phyloP scores from a whole-genome alignment of 2,888 invertebrate genomes.

The Cosmia trapezina region DNA sequence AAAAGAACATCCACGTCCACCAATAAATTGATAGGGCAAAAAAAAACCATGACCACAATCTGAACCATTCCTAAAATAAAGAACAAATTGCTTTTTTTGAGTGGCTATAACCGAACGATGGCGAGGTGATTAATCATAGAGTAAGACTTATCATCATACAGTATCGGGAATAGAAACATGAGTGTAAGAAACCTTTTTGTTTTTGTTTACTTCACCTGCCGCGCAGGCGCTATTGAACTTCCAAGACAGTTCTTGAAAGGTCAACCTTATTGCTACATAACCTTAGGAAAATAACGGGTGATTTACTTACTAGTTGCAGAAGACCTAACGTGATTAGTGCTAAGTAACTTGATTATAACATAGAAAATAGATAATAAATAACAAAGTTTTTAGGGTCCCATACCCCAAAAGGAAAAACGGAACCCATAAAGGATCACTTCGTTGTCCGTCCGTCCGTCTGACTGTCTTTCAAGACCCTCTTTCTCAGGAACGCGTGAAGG shows the following conservation, averaged over 20 bases:
- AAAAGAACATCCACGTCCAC: slow-evolving; percentile 55
- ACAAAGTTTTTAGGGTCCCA: too few species aligned
- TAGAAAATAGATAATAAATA: too few species aligned
- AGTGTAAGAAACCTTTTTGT: slow-evolving; percentile 58
- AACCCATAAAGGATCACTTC: too few species aligned
- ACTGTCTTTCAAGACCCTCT: too few species aligned
- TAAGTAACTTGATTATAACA: too few species aligned
- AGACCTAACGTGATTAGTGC: too few species aligned
- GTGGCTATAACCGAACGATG: slow-evolving; percentile 65
- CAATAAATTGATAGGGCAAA: slow-evolving; percentile 65
- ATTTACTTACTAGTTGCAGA: too few species aligned
- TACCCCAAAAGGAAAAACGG: too few species aligned
- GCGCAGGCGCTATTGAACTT: slow-evolving; percentile 39
- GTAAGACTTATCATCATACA: slow-evolving; percentile 70
- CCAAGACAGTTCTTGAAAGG: not conserved
- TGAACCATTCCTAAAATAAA: slow-evolving; percentile 67
- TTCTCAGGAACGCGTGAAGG: too few species aligned
- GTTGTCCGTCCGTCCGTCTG: too few species aligned
- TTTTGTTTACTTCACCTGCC: slow-evolving; percentile 60
- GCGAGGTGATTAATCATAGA: slow-evolving; percentile 74
- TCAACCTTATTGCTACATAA: too few species aligned
- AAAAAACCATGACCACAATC: slow-evolving; percentile 62
- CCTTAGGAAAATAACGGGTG: too few species aligned
- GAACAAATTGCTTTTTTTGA: slow-evolving; percentile 75
- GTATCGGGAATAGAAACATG: slow-evolving; percentile 70